Evolutionary conservation across 2,888 invertebrate species (phyloP), one percentile per base, ranked within the genome.

Genomic region (Antheraea assamensis): DNA sequence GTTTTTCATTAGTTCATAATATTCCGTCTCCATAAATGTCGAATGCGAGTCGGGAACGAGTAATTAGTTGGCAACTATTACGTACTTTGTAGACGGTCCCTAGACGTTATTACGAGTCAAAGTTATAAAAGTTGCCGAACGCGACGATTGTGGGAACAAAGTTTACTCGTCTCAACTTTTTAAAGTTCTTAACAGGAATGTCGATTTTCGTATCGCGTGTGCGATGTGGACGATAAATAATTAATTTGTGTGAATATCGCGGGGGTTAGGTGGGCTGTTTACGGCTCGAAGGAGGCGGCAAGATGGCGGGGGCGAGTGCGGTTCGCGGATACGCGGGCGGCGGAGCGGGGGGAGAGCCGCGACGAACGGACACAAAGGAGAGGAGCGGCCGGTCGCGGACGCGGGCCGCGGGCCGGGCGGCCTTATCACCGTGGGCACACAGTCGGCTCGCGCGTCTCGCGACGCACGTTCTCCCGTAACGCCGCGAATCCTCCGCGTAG

Each of bases 341-440:
- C 74, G 73, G 75, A 75, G 75, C 80, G 77, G 80, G 78, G 78
- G 78, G 77, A 75, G 78, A 76, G 78, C 78, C 70, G 78, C 85
- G 81, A 83, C 85, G 88, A 89, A 95, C 95, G 95, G 95, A 92
- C 95, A 92, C 93, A 94, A 93, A 93, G 93, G 92, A 91, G 92
- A 89, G 91, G 90, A 90, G 90, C 91, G 90, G 92, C 91, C 92
- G 89, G 90, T 86, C 91, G 92, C 90, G 90, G 89, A 88, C 87
- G 88, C 90, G 89, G 87, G 83, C 86, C 87, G 87, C 88, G 88
- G 83, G 84, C 90, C 88, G 87, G 87, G 89, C 87, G 89, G 90
- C 89, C 88, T 92, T 92, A 92, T 92, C 93, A 92, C 90, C 89
- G 86, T 86, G 87, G 89, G 91, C 92, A 91, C 88, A 90, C 91